phyloP scores from a whole-genome alignment of 2,113 vertebrate species.

The Python bivittatus region DNA sequence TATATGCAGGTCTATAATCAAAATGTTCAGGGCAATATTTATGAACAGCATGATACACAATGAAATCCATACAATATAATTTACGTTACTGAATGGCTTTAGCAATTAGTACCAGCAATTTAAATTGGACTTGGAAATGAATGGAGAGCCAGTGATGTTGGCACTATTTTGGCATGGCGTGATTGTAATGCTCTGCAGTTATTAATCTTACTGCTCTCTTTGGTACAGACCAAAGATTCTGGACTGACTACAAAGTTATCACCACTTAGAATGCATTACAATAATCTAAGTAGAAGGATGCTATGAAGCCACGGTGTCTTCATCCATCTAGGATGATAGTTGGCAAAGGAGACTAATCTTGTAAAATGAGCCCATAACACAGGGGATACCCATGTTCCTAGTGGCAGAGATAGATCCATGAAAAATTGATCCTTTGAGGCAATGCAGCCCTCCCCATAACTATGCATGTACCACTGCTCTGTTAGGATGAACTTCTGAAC shows the following conservation, averaged over 20 bases:
- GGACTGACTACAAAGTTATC: background rate
- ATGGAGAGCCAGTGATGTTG: background rate
- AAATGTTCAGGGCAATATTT: background rate
- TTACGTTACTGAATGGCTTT: background rate
- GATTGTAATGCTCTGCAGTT: background rate
- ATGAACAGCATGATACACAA: background rate
- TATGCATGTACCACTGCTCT: background rate
- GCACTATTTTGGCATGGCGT: background rate
- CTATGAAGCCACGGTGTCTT: background rate
- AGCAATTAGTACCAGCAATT: background rate
- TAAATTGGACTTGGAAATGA: background rate
- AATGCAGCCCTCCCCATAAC: background rate
- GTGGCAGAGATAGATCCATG: background rate
- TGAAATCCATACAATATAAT: background rate
- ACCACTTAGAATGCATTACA: background rate
- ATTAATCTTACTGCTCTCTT: background rate
- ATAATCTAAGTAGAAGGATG: background rate
- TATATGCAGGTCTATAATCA: background rate
- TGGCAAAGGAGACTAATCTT: background rate
- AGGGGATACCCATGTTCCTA: background rate
- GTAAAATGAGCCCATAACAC: background rate
- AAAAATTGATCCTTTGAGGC: background rate
- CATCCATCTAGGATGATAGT: background rate
- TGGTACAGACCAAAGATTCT: background rate
- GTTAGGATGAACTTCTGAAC: background rate